Evolutionary conservation across 2,797 vertebrate species (phyloP).

Genomic region (Myotis myotis): DNA sequence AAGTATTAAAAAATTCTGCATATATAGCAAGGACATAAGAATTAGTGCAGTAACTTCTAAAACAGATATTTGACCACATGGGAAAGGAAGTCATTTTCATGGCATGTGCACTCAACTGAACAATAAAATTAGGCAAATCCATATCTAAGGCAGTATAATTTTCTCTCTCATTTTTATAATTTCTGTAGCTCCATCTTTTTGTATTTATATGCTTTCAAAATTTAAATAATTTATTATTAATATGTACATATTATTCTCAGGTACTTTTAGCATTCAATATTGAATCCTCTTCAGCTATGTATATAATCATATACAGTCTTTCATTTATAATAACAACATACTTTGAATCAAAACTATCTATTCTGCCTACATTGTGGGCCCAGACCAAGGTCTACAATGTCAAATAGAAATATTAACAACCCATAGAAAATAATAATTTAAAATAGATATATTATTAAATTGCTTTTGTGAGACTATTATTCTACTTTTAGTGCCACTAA

Average conservation of each 20-base stretch:
- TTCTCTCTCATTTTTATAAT: background rate
- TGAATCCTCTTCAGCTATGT: background rate
- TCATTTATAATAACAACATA: background rate
- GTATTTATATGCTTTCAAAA: background rate
- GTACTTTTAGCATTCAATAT: background rate
- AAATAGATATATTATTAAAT: background rate
- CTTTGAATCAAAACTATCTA: background rate
- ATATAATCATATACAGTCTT: background rate
- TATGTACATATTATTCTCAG: background rate
- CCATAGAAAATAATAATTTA: background rate
- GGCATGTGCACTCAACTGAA: background rate
- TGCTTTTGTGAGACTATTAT: background rate
- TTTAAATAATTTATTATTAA: background rate
- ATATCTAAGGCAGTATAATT: background rate
- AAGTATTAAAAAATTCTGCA: background rate
- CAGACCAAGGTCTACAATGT: background rate
- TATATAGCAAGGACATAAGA: background rate
- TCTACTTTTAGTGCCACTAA: background rate
- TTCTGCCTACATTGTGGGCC: background rate
- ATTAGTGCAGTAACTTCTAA: background rate
- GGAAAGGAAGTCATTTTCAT: background rate
- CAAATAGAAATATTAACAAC: background rate
- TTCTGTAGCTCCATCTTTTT: background rate
- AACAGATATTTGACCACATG: background rate
- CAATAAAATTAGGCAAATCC: background rate